Base-by-base conservation (phyloP, 2,888 invertebrate genomes). In the Archips xylosteana region DNA sequence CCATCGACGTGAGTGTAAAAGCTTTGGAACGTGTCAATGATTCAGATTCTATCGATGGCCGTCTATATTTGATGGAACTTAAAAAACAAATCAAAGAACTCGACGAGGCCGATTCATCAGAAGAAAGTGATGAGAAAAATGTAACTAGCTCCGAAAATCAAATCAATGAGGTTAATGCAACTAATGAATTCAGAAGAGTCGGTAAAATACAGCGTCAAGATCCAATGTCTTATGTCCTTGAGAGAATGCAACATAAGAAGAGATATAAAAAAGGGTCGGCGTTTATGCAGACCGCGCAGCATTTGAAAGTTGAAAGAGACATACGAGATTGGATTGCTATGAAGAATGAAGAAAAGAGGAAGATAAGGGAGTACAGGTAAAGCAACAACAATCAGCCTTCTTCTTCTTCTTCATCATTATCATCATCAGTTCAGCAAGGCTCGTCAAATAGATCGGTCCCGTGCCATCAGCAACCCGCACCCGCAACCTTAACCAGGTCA, bases 1-100 rank as follows among this genome's bases (percentile, higher is more conserved):
- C 87, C 0, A 89, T 91, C 23, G 82, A 88, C 6, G 87, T 87
- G 0, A 85, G 84, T 9, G 78, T 89, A 0, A 75, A 70, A 42
- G 64, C 78, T 13, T 76, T 89, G 4, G 70, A 79, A 36, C 78
- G 78, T 13, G 78, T 23, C 0, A 89, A 89, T 49, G 85, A 85
- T 2, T 79, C 83, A 0, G 84, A 87, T n/a, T 80, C 86, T 0
- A 2, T 74, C 4, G 36, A 81, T 9, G 87, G 87, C 4, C 71
- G 86, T 0, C 13, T 75, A 0, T 83, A 86, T 32, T 81, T 90
- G 79, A 78, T 68, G 54, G 81, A 84, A 23, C 78, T 91, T 0
- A 85, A 83, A 76, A 69, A 81, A 3, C 81, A 87, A 68, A 73
- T 89, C 0, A 78, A 78, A 67, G 78, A 80, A 12, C 71, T 83